Evolutionary conservation across 2,797 vertebrate species (phyloP).

Genomic region (Galaxias olidus): DNA sequence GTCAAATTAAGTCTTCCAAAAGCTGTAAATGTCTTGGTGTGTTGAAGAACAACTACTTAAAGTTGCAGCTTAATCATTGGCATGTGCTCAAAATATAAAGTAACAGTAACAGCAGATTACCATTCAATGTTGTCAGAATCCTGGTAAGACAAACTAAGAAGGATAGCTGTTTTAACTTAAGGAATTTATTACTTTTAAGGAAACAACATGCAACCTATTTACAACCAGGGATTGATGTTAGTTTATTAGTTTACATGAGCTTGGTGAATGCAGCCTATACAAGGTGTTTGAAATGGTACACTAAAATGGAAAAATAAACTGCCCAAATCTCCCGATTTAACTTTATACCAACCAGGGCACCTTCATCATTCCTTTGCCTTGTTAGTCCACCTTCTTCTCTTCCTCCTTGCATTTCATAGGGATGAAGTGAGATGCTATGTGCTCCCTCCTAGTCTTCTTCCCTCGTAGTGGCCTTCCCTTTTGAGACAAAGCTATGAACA

Average conservation of each 20-base stretch:
- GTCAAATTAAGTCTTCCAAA: no score
- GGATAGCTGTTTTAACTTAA: slow-evolving; percentile 16
- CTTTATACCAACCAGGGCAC: not conserved
- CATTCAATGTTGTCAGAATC: no score
- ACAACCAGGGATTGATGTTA: slow-evolving; percentile 34
- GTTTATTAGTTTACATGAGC: slow-evolving; percentile 44
- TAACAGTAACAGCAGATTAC: no score
- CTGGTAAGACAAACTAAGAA: no score
- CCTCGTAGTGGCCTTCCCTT: slow-evolving; percentile 89
- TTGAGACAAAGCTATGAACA: slow-evolving; percentile 96
- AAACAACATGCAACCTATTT: slow-evolving; percentile 35
- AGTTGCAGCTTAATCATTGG: no score
- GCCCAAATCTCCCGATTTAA: slow-evolving; percentile 18
- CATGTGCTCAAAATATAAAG: no score
- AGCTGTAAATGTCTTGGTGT: no score
- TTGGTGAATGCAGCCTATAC: slow-evolving; percentile 39
- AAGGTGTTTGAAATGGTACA: slow-evolving; percentile 37
- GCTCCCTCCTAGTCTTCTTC: slow-evolving; percentile 92
- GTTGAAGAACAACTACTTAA: no score
- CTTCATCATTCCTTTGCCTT: not conserved
- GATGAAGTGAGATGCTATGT: slow-evolving; percentile 92
- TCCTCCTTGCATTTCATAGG: slow-evolving; percentile 90
- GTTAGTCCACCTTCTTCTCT: slow-evolving; percentile 71
- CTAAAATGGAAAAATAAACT: not conserved
- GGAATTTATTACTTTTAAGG: slow-evolving; percentile 21